These are phyloP conservation scores for Drosophila nr. fundita DNA, from an alignment of 2,888 invertebrate species.

Conservation along the genomic window DNA sequence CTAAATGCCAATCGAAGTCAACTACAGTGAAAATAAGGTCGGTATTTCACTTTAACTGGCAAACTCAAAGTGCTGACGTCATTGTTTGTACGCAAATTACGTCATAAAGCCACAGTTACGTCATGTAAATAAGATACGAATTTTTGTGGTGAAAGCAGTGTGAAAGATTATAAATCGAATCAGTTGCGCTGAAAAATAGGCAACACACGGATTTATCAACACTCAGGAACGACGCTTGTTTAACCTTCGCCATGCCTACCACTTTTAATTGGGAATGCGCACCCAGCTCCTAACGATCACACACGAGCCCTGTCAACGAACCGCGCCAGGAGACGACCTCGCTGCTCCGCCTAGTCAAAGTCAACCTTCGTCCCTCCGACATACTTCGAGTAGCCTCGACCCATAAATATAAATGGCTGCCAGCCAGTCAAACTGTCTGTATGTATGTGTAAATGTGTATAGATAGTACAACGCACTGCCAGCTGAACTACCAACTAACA, in stretches of 20 bases:
- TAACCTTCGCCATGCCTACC: slow-evolving; percentile 57
- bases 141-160: not conserved
- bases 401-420: slow-evolving; percentile 70
- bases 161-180: not conserved
- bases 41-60: not conserved
- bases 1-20: slow-evolving; percentile 56
- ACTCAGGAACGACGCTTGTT: slow-evolving; percentile 37
- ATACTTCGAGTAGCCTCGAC: slow-evolving; percentile 70
- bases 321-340: slow-evolving; percentile 46
- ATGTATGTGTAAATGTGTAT: slow-evolving; percentile 24
- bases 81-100: slow-evolving; percentile 15
- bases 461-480: slow-evolving; percentile 48
- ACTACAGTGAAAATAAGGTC: slow-evolving; percentile 17
- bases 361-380: slow-evolving; percentile 64
- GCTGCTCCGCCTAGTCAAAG: slow-evolving; percentile 37
- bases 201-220: slow-evolving; percentile 63
- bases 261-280: slow-evolving; percentile 36
- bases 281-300: slow-evolving; percentile 19
- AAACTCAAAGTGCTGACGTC: slow-evolving; percentile 18
- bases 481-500: slow-evolving; percentile 57
- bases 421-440: slow-evolving; percentile 37
- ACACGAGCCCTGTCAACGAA: slow-evolving; percentile 50
- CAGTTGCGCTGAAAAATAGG: slow-evolving; percentile 35
- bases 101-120: slow-evolving; percentile 53
- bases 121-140: slow-evolving; percentile 32